Evolutionary conservation across 2,888 invertebrate species (phyloP), one percentile per base, ranked within the genome.

Genomic region (Lasioglossum morio): DNA sequence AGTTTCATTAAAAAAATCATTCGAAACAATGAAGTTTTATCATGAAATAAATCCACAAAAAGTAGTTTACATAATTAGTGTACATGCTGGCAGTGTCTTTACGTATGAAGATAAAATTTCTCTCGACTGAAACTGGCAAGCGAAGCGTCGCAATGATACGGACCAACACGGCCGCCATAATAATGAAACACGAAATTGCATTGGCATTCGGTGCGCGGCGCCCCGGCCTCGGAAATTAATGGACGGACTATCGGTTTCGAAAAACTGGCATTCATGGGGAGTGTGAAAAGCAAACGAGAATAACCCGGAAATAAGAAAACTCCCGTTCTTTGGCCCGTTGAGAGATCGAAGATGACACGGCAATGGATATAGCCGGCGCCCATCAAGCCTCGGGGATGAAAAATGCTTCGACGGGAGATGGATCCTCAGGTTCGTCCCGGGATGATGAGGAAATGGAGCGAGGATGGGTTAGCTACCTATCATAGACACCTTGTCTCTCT

Each of bases 341-440:
- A 53, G 12, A 63, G 46, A 69, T 77, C 73, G 60, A 80, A n/a
- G 69, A 46, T 70, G 57, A 66, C 46, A 75, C 66, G 53, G 40
- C 34, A 43, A n/a, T 82, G 46, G 73, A 78, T 73, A 46, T 37
- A 69, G 69, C 76, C 48, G 74, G 82, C 85, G 85, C 81, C 82
- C 81, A 87, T 88, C 87, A 82, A 84, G 81, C 85, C 84, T 76
- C 81, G 77, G 86, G 84, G 75, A 85, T 88, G 81, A 85, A 90
- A 88, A 90, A 90, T 88, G 85, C 83, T 63, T 37, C 69, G 46
- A 69, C 66, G 57, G 78, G 60, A 79, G 85, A 81, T 81, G 70
- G 79, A 86, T 85, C 79, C 76, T 66, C 57, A 43, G 40, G 72
- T 57, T 74, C 77, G 53, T 53, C 77, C 37, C 34, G 53, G 66